Conservation (phyloP, 2,797 vertebrate species). For the Pipistrellus nathusii region DNA sequence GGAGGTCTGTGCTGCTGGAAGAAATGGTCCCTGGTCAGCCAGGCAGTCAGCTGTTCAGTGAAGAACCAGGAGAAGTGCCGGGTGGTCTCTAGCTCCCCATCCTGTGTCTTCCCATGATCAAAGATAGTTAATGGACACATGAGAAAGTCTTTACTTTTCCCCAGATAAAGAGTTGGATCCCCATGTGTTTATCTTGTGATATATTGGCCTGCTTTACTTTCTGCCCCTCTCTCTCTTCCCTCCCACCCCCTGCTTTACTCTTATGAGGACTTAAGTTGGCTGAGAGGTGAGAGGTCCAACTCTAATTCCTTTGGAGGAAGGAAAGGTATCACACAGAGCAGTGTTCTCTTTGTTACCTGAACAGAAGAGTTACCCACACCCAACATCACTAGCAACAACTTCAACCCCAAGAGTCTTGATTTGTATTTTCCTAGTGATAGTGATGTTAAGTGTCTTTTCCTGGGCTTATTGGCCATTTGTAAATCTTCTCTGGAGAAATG, state of each 20-base stretch:
- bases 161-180: background rate
- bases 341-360: constrained; percentile 45
- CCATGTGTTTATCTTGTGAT: background rate
- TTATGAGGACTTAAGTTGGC: background rate
- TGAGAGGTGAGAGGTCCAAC: background rate
- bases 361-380: background rate
- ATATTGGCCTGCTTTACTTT: background rate
- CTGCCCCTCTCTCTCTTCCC: too few species aligned
- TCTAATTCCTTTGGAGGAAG: background rate
- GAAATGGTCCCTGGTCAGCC: background rate
- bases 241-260: too few species aligned
- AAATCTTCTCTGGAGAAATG: background rate
- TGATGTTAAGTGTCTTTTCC: background rate
- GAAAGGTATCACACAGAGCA: background rate
- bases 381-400: background rate
- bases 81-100: background rate
- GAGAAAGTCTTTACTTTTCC: background rate
- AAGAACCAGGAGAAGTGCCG: background rate
- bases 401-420: background rate
- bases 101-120: background rate
- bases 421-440: background rate
- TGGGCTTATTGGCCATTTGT: background rate
- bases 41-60: background rate
- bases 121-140: background rate
- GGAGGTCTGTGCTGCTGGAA: background rate